Base-by-base conservation (phyloP, 30 jellyfish, hydroid and myxozoan species). In the Cassiopea andromeda region DNA sequence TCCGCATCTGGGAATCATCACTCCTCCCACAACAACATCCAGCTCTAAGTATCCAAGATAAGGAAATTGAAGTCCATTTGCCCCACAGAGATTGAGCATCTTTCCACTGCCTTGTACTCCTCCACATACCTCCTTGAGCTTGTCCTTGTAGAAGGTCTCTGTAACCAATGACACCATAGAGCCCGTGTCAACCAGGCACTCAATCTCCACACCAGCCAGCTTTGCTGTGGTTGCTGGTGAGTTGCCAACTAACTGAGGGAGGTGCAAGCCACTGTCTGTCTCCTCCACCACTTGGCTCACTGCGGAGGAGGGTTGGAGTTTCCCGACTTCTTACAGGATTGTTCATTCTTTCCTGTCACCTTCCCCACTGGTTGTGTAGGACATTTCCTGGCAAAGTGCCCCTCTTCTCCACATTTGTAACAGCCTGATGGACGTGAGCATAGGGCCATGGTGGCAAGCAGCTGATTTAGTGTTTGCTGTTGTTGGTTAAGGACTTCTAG, bases 81-180 rank as follows among this genome's bases (percentile, higher is more conserved):
- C 83, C 14, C 83, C 83, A 12, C 68, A 43, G 58, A 74, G 83
- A 74, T 69, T 74, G 64, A 74, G 83, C 67, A 74, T n/a, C 83
- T 74, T n/a, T 69, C 83, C 83, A 12, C 83, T 44, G n/a, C 83
- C 67, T 12, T 74, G 14, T 12, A 74, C 49, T 74, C 68, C 17
- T 74, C 83, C 83, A 15, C 83, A 74, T 27, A 27, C 38, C 38
- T 27, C 38, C 38, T 27, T 27, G 38, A 27, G 38, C 38, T 27
- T 27, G 38, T 27, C 38, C 38, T 27, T 27, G 38, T 27, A 27
- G 38, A 27, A 27, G 38, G 38, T 27, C 38, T 27, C 38, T 27
- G 38, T 27, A 27, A 27, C 38, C 38, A 27, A 27, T 27, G 38
- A 27, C 38, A 27, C 38, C 38, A 27, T 27, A 27, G 38, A 27